Percentiles rank a stretch among this genome's conserved stretches.
Evolutionary conservation across 2,888 invertebrate genomes (phyloP).

Genomic region (Nemapogon koenigi): DNA sequence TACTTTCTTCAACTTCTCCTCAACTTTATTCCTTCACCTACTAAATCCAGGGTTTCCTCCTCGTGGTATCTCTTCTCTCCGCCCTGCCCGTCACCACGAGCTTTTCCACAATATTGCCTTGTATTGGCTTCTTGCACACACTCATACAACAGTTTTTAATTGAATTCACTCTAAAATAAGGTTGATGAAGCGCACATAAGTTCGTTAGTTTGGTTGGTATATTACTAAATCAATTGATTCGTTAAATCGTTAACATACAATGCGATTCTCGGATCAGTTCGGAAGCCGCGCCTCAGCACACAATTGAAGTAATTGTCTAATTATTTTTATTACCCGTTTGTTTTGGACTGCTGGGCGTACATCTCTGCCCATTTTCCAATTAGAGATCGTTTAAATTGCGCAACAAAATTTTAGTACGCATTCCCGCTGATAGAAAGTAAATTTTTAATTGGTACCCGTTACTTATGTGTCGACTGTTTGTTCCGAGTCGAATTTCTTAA

Average conservation of each 20-base stretch:
- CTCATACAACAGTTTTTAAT: too few relatives aligned
- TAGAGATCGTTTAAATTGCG: conserved; percentile 16
- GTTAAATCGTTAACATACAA: conserved; percentile 21
- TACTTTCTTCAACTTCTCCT: too few relatives aligned
- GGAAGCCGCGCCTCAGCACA: conserved; percentile 36
- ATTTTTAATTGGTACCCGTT: conserved; percentile 2
- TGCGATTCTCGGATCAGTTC: conserved; percentile 22
- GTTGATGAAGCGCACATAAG: too few relatives aligned
- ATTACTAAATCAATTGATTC: neutral
- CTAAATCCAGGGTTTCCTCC: too few relatives aligned
- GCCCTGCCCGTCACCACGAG: too few relatives aligned
- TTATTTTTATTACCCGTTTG: conserved; percentile 60
- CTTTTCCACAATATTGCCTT: too few relatives aligned
- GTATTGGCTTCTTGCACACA: too few relatives aligned
- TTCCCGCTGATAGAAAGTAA: neutral
- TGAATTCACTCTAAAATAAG: too few relatives aligned
- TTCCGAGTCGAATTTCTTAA: too few relatives aligned
- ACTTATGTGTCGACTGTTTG: conserved; percentile 1
- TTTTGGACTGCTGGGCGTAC: conserved; percentile 27
- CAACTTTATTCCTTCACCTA: too few relatives aligned
- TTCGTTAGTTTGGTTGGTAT: neutral
- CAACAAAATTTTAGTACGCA: neutral
- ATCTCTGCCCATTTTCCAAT: conserved; percentile 42
- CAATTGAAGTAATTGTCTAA: conserved; percentile 53
- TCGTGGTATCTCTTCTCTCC: too few relatives aligned